Evolutionary conservation across 2,113 vertebrate genomes (phyloP).

Genomic region (Mus pahari): DNA sequence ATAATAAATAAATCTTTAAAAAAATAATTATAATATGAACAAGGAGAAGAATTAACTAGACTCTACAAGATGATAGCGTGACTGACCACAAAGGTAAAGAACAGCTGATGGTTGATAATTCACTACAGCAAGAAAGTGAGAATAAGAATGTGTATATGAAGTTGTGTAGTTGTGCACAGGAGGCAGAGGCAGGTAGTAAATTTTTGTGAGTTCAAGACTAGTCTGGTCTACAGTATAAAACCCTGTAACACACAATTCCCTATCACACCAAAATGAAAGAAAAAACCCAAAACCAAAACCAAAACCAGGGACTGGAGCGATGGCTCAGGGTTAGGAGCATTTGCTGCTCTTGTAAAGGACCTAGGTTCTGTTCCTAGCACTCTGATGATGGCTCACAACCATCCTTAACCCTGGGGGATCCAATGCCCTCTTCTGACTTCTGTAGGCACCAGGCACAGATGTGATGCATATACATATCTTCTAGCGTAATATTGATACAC

Average conservation of each 20-base stretch:
- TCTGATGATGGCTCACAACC: too few species aligned
- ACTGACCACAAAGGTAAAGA: background rate
- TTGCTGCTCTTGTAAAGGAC: background rate
- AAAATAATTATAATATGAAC: background rate
- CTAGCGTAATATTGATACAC: background rate
- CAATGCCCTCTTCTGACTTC: background rate
- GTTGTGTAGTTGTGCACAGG: background rate
- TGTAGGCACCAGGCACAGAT: background rate
- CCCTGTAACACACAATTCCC: background rate
- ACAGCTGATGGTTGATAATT: background rate
- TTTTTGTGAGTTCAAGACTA: background rate
- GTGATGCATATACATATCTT: background rate
- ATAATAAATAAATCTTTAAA: too few species aligned
- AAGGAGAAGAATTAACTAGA: background rate
- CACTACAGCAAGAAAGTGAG: conserved; percentile 6
- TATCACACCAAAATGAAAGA: background rate
- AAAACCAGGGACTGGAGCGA: background rate
- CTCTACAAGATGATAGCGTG: background rate
- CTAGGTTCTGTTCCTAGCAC: background rate
- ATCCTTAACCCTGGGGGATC: background rate
- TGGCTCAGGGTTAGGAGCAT: background rate
- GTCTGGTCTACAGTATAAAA: background rate
- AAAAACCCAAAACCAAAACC: background rate
- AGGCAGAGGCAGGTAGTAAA: background rate
- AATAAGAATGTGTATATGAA: background rate